Percentiles rank a stretch among this genome's conserved stretches.
Evolutionary conservation across 2,888 invertebrate genomes (phyloP).

Genomic region (Eupithecia subfuscata): DNA sequence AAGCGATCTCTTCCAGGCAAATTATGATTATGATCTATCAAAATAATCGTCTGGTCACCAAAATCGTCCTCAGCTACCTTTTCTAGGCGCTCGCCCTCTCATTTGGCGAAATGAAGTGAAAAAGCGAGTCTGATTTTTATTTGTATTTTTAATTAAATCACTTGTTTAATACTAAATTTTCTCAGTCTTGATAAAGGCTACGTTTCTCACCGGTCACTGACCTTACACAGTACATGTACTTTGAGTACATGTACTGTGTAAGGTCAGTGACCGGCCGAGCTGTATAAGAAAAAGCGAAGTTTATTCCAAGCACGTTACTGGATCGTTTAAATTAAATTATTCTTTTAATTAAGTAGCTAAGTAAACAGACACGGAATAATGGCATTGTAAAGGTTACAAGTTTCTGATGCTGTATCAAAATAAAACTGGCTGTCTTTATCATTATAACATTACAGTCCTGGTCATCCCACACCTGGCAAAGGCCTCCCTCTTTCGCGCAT

Average conservation of each 20-base stretch:
- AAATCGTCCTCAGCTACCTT: neutral
- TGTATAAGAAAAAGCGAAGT: constrained; percentile 14
- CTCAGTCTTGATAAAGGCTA: neutral
- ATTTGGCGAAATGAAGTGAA: neutral
- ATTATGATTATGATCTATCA: too few relatives aligned
- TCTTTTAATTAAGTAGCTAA: constrained; percentile 8
- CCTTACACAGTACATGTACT: neutral
- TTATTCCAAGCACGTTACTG: constrained; percentile 15
- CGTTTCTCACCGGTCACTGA: neutral
- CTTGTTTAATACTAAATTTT: neutral
- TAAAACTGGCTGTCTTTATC: neutral
- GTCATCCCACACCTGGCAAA: too few relatives aligned
- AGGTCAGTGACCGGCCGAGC: constrained; percentile 6
- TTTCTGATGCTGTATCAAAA: neutral
- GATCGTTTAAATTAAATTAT: constrained; percentile 9
- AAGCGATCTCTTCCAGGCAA: too few relatives aligned
- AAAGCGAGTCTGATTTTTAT: neutral
- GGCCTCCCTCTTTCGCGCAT: too few relatives aligned
- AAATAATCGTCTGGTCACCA: neutral
- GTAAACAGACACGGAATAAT: neutral
- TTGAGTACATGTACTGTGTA: neutral
- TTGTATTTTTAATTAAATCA: neutral
- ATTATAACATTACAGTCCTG: neutral
- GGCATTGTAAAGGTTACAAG: neutral
- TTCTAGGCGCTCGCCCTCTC: neutral